A percentile compares a stretch with the other conserved stretches of the same genome.
Evolutionary conservation across 2,113 vertebrate genomes (phyloP).

Genomic region (Ailuropoda melanoleuca): DNA sequence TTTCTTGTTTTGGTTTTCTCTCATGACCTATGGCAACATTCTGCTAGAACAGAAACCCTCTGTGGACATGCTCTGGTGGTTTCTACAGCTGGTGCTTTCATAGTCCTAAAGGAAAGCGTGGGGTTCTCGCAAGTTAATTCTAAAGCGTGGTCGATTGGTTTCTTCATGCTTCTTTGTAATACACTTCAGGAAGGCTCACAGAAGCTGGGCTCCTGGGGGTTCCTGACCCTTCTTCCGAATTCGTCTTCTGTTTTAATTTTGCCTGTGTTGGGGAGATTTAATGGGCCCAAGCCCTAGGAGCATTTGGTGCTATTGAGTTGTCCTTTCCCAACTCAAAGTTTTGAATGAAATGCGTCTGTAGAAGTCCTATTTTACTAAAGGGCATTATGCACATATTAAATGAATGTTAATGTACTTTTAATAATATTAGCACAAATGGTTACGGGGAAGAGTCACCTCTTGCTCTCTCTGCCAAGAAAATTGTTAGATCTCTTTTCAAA

Average conservation of each 20-base stretch:
- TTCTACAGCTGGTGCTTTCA: not conserved
- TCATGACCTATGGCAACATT: not conserved
- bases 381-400: constrained; percentile 20
- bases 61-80: not conserved
- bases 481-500: not conserved
- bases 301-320: not conserved
- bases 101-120: rapidly evolving
- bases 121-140: not conserved
- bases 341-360: not conserved
- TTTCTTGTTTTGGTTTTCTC: not conserved
- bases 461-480: not conserved
- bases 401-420: not conserved
- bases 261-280: not conserved
- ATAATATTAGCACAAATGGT: constrained; percentile 44
- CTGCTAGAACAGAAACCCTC: rapidly evolving
- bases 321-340: constrained; percentile 2
- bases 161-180: not conserved
- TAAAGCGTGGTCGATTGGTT: not conserved
- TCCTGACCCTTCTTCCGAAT: not conserved
- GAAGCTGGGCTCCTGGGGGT: not conserved
- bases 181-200: not conserved
- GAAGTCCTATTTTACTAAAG: constrained; percentile 18
- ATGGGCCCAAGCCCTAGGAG: not conserved
- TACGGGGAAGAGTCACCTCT: constrained; percentile 49
- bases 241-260: not conserved